Evolutionary conservation across 2,113 vertebrate species (phyloP), one percentile per base, ranked within the genome.

Genomic region (Regulus satrapa): DNA sequence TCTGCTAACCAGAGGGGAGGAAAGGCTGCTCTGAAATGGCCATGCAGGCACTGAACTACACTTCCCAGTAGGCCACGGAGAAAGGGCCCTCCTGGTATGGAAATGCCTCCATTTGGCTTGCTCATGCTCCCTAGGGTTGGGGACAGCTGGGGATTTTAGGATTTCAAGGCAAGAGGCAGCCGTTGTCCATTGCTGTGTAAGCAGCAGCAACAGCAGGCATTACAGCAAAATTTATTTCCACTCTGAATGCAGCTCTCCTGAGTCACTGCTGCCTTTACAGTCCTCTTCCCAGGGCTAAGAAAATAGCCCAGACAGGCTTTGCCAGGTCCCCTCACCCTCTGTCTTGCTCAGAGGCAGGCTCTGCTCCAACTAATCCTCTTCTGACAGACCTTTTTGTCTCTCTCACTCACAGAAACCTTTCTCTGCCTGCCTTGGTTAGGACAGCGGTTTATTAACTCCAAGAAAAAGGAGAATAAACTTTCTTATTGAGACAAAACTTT

Each of bases 221-320:
- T 75, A 73, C 14, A 83, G 74, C 34, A 93, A 82, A 85, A 89
- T 85, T 64, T 76, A 79, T 88, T 95, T 96, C 55, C 67, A 36
- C n/a, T 90, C 48, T 51, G 54, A 71, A 59, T 24, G 29, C 36
- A 63, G 71, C n/a, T 83, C 45, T 91, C 54, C 40, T 92, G 38
- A 91, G 48, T 67, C 72, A 54, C 66, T 61, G 3, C 21, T 36
- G 51, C 29, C 49, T 74, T 85, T 77, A 38, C 28, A 51, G 6
- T 46, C 82, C 80, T 92, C 59, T 55, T 74, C 51, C 26, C 21
- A 56, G 59, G 73, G 62, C 93, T 83, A 2, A 77, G 75, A 69
- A 88, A 92, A 92, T 88, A 76, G 75, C 85, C 59, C 46, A 80
- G 68, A 83, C 85, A 88, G 67, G 79, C 88, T 96, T 79, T 86